A percentile compares a stretch with the other conserved stretches of the same genome.
Evolutionary conservation across 2,113 vertebrate species (phyloP).

Genomic region (Scophthalmus maximus): DNA sequence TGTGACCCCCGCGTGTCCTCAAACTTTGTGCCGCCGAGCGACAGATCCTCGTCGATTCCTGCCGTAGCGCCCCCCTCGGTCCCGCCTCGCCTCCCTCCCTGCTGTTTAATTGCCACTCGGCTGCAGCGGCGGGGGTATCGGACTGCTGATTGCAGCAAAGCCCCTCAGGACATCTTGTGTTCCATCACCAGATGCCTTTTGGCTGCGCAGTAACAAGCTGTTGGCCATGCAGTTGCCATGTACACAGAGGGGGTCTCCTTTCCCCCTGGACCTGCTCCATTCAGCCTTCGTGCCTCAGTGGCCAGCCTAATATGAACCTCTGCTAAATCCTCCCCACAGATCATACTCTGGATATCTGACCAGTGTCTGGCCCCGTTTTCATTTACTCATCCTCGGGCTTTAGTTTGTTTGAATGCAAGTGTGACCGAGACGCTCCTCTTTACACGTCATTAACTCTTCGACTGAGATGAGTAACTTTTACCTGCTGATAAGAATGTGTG

Average conservation of each 20-base stretch:
- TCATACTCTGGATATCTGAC: constrained; percentile 38
- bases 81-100: constrained; percentile 27
- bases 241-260: constrained; percentile 63
- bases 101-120: constrained; percentile 57
- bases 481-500: background rate
- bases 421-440: background rate
- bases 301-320: constrained; percentile 67
- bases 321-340: constrained; percentile 55
- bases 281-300: constrained; percentile 59
- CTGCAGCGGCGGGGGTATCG: constrained; percentile 44
- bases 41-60: constrained; percentile 39
- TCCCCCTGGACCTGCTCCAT: constrained; percentile 60
- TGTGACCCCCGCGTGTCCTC: constrained; percentile 32
- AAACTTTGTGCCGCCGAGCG: constrained; percentile 22
- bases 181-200: constrained; percentile 70
- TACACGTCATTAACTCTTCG: background rate
- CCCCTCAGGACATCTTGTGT: constrained; percentile 68
- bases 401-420: constrained; percentile 15
- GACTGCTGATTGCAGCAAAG: constrained; percentile 71
- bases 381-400: constrained; percentile 32
- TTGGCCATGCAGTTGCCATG: constrained; percentile 71
- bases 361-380: constrained; percentile 4
- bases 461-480: background rate
- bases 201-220: constrained; percentile 73
- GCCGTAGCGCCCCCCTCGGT: constrained; percentile 3